Evolutionary conservation across 2,888 invertebrate species (phyloP).

Genomic region (Bembecia ichneumoniformis): DNA sequence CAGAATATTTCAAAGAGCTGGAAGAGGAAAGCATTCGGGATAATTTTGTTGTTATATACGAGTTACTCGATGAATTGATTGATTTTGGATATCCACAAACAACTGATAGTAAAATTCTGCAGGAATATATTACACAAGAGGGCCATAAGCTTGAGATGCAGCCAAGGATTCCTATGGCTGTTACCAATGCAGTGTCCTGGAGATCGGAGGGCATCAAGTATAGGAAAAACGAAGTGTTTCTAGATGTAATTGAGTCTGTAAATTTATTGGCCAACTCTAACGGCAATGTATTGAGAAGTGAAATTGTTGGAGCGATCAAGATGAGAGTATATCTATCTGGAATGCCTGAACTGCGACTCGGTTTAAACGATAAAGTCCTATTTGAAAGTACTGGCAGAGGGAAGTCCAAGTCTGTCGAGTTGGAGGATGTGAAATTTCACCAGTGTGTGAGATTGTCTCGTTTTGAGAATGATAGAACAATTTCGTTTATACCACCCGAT

Average conservation of each 20-base stretch:
- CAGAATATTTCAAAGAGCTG: constrained; percentile 97
- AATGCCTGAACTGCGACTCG: constrained; percentile 97
- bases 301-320: constrained; percentile 98
- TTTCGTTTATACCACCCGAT: constrained; percentile 98
- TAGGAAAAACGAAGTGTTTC: constrained; percentile 98
- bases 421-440: constrained; percentile 99
- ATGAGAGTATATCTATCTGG: constrained; percentile 98
- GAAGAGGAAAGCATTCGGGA: constrained; percentile 99
- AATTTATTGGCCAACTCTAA: constrained; percentile 96
- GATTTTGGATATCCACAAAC: constrained; percentile 99
- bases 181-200: constrained; percentile 99
- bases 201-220: constrained; percentile 98
- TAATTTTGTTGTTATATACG: constrained; percentile 99
- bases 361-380: constrained; percentile 96
- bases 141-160: constrained; percentile 97
- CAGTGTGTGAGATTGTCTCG: constrained; percentile 97
- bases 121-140: constrained; percentile 98
- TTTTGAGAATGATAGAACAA: constrained; percentile 98
- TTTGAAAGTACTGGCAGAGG: constrained; percentile 98
- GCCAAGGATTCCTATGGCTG: constrained; percentile 96
- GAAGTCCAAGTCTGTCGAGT: constrained; percentile 97
- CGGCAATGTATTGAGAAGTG: constrained; percentile 95
- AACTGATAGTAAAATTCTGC: constrained; percentile 97
- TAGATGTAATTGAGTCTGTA: constrained; percentile 99
- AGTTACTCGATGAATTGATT: constrained; percentile 94